These are phyloP conservation scores for Himalopsyche japonica DNA, from an alignment of 2,888 invertebrate species.

Conservation along the genomic window DNA sequence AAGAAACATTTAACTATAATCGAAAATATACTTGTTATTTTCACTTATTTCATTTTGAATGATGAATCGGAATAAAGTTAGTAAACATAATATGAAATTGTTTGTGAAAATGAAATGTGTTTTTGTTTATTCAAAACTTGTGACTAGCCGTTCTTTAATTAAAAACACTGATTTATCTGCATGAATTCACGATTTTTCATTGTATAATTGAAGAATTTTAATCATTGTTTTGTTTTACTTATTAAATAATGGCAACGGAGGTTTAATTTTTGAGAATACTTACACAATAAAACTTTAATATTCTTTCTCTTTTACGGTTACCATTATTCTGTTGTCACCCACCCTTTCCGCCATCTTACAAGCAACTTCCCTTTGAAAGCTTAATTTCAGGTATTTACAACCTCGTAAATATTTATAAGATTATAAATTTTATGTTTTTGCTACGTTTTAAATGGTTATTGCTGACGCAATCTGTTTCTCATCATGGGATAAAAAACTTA, in stretches of 20 bases:
- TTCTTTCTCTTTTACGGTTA: not conserved
- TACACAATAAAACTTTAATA: not conserved
- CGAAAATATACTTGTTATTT: too few species aligned
- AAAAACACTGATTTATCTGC: too few species aligned
- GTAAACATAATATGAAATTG: too few species aligned
- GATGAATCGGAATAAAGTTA: too few species aligned
- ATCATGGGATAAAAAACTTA: not conserved
- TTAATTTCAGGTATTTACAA: conserved; percentile 1
- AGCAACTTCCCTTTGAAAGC: not conserved
- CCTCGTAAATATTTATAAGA: not conserved
- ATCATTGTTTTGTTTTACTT: not conserved
- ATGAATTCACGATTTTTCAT: too few species aligned
- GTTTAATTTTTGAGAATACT: not conserved
- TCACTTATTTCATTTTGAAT: too few species aligned
- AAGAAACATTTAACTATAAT: too few species aligned
- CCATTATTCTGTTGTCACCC: not conserved
- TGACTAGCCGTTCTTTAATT: too few species aligned
- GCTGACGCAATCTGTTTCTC: not conserved
- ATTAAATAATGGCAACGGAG: not conserved
- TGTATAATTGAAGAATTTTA: not conserved
- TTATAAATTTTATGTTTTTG: not conserved
- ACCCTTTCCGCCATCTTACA: not conserved
- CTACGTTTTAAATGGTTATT: not conserved
- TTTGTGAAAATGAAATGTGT: too few species aligned
- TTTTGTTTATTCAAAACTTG: too few species aligned